Base-by-base conservation (phyloP, 2,113 vertebrate genomes). In the Oreochromis aureus region DNA sequence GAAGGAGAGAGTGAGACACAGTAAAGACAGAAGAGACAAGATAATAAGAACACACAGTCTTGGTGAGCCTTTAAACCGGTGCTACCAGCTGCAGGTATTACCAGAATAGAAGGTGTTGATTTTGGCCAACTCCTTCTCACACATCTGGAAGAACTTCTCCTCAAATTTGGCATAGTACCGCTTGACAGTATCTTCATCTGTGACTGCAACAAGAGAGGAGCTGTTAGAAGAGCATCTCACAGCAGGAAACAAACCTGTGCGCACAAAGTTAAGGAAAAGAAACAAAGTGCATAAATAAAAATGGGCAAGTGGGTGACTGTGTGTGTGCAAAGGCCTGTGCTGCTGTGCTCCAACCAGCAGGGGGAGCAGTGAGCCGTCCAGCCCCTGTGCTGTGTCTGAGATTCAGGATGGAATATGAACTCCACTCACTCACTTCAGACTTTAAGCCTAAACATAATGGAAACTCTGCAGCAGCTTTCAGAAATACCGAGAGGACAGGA, bases 41-140 rank as follows among this genome's bases (percentile, higher is more conserved):
- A 59, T 3, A 80, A 10, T 27, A 15, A n/a, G 16, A 22, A 46
- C 19, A 54, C 19, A 7, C 18, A 13, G 34, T 30, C 3, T 39
- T 0, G 6, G 9, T 54, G 55, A 48, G 46, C 56, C 24, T 30
- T 5, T 11, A 5, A 5, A 84, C 13, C 10, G 36, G 53, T 9
- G 19, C 24, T 8, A 3, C 44, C 27, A 54, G 79, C 15, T 61
- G 30, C 1, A 44, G 22, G 32, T 3, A 16, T 97, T 96, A 99
- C 99, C 99, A 96, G 99, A 99, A 96, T 99, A 99, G 97, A 99
- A 99, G 44, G 98, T 99, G 96, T 99, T 99, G 96, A 99, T 99
- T 97, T 99, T 99, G 96, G 98, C 97, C 95, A 99, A 97, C 94
- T 99, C 99, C 83, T 99, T 99, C 95, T 99, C 99, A 94, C 98